These are phyloP conservation scores for Pollachius pollachius DNA, from an alignment of 2,113 vertebrate species.

Conservation along the genomic window DNA sequence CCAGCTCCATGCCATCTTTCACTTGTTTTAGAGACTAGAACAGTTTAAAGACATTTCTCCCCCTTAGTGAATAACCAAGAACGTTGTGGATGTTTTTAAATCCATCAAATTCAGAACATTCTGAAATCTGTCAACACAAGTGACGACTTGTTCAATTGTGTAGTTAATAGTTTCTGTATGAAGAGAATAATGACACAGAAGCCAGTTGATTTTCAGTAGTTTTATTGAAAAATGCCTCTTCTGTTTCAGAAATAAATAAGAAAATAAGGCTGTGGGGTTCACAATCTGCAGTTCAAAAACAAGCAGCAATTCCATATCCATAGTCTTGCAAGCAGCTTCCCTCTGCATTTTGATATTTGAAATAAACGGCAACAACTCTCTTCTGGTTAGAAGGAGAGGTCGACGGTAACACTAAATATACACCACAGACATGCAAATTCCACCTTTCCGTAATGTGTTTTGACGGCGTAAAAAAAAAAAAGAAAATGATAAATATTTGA, in stretches of 20 bases:
- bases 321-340: constrained; percentile 88
- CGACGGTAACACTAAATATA: constrained; percentile 86
- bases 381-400: constrained; percentile 79
- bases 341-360: constrained; percentile 88
- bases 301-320: constrained; percentile 90
- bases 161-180: background rate
- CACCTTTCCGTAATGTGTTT: constrained; percentile 85
- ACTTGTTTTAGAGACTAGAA: too few species aligned
- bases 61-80: too few species aligned
- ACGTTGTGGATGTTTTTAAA: too few species aligned
- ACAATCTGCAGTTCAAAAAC: constrained; percentile 97
- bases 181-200: background rate
- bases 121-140: too few species aligned
- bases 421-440: constrained; percentile 97
- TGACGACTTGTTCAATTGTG: background rate
- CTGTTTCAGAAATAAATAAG: constrained; percentile 99
- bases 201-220: constrained; percentile 92
- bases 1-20: too few species aligned
- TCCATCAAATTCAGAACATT: too few species aligned
- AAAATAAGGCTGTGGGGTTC: constrained; percentile 99
- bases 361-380: constrained; percentile 81
- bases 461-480: constrained; percentile 84
- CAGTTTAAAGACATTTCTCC: too few species aligned
- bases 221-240: constrained; percentile 99
- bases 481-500: constrained; percentile 83